Base-by-base conservation (phyloP, 1,140 invertebrate genomes). In the Helicoverpa armigera region DNA sequence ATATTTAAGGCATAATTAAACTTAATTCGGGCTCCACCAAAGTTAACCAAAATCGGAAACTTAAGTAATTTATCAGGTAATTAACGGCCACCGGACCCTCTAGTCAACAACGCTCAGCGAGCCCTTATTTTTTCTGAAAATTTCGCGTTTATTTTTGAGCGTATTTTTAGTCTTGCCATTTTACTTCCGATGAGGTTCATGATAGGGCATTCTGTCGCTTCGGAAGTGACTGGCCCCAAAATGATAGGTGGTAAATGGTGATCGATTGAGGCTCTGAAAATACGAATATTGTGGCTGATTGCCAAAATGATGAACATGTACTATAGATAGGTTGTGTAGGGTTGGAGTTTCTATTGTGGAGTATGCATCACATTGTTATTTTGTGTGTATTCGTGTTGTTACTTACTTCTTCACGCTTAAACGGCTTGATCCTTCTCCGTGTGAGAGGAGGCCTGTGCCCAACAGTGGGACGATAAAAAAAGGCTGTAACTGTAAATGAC, bases 151-250 rank as follows among this genome's bases (percentile, higher is more conserved):
- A 54, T n/a, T 77, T 35, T 10, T 18, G 1, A 12, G 13, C 13
- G 50, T 72, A 72, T 72, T 72, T 72, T 72, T 72, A 54, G 69
- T 31, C 35, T 77, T 18, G 75, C 11, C 61, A 50, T 67, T 23
- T 77, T 54, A 65, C 60, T 77, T 77, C 75, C 58, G 73, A 75
- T 60, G 74, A 54, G 23, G 61, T 29, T 65, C 18, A 77, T 77
- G 58, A 67, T 77, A 53, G 74, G 74, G 23, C 61, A 77, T 77
- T 53, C 54, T 54, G 56, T 11, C 16, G 35, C 43, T 14, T 50
- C 58, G 58, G 43, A 76, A 76, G 35, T 67, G 50, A 65, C 58
- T 75, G 35, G 35, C 60, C 61, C 43, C 75, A 77, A 77, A 75
- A 63, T 60, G 18, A 43, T 23, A 61, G 54, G 54, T 18, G 18